Conservation (phyloP, 1,140 invertebrate genomes). For the Cataglyphis hispanica region DNA sequence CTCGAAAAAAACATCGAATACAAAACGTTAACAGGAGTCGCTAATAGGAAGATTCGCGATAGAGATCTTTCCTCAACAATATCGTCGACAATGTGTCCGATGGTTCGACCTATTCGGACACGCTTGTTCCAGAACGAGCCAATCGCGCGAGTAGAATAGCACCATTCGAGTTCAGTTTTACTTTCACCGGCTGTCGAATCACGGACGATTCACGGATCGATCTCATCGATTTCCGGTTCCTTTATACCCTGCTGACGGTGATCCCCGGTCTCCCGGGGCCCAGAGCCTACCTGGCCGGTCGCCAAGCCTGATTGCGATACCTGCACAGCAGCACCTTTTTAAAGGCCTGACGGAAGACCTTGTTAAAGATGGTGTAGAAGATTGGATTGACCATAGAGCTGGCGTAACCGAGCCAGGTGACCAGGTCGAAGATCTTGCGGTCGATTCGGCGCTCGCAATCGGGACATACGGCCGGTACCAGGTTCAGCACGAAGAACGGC, state of each 20-base stretch:
- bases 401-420: constrained; percentile 96
- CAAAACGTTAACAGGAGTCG: constrained; percentile 25
- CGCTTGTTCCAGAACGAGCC: background rate
- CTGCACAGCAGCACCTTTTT: constrained; percentile 94
- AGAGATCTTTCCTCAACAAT: constrained; percentile 8
- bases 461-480: constrained; percentile 92
- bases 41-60: constrained; percentile 32
- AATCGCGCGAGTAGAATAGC: constrained; percentile 49
- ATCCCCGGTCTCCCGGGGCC: constrained; percentile 75
- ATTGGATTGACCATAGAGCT: constrained; percentile 98
- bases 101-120: background rate
- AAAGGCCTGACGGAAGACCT: constrained; percentile 96
- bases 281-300: constrained; percentile 79
- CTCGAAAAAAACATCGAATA: constrained; percentile 26
- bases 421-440: constrained; percentile 93
- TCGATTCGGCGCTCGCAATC: constrained; percentile 92
- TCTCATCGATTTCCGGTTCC: background rate
- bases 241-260: constrained; percentile 73
- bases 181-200: background rate
- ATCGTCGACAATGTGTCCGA: background rate
- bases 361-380: constrained; percentile 98
- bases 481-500: constrained; percentile 96
- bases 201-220: background rate
- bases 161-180: constrained; percentile 5
- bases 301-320: constrained; percentile 79